These are phyloP conservation scores for Aporophyla nigra DNA, from an alignment of 2,888 invertebrate species.

Conservation along the genomic window DNA sequence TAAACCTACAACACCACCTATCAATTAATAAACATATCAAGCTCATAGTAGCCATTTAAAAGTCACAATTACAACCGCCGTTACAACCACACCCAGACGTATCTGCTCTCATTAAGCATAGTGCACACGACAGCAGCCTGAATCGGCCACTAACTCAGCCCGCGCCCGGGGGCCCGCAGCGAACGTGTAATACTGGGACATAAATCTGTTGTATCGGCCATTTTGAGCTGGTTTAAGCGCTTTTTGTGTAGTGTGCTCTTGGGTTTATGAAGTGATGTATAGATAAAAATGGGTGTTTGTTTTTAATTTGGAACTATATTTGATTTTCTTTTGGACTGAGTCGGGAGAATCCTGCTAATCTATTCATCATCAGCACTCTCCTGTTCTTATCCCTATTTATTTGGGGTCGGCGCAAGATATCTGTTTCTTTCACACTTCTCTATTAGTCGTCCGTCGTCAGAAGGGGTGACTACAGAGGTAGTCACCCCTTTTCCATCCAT, in stretches of 20 bases:
- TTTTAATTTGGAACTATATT: constrained; percentile 25
- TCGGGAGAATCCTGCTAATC: background rate
- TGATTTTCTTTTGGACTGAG: background rate
- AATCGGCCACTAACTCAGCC: constrained; percentile 68
- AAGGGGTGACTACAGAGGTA: too few species aligned
- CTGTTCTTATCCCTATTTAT: too few species aligned
- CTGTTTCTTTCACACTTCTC: too few species aligned
- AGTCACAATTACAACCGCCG: constrained; percentile 74
- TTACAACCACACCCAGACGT: constrained; percentile 70
- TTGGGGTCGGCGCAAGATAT: too few species aligned
- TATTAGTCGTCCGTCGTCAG: too few species aligned
- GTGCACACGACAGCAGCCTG: constrained; percentile 71
- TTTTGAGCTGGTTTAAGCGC: constrained; percentile 66
- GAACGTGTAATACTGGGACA: constrained; percentile 73
- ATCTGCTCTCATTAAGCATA: constrained; percentile 76
- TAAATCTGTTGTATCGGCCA: constrained; percentile 72
- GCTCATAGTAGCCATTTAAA: constrained; percentile 52
- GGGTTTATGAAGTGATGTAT: constrained; percentile 57
- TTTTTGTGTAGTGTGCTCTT: constrained; percentile 64
- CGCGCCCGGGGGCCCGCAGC: constrained; percentile 73
- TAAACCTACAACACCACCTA: background rate
- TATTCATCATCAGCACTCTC: too few species aligned
- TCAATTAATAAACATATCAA: constrained; percentile 61
- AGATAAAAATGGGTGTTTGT: constrained; percentile 46
- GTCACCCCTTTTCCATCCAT: too few species aligned